Evolutionary conservation across 2,888 invertebrate species (phyloP).

Genomic region (Cataglyphis cursor): DNA sequence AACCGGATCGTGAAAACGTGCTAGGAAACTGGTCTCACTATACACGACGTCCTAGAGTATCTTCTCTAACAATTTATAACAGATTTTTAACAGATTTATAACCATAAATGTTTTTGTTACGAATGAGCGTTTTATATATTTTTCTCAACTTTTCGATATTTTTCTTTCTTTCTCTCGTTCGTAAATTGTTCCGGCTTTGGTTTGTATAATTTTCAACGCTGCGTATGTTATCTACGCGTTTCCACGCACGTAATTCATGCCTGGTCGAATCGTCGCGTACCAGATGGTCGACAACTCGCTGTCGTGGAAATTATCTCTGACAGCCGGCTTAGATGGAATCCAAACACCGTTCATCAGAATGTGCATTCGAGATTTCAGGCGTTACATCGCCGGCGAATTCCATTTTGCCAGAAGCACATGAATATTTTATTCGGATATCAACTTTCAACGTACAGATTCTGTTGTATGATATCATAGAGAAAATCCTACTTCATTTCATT

Average conservation of each 20-base stretch:
- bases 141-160: background rate
- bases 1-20: constrained; percentile 69
- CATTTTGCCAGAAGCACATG: background rate
- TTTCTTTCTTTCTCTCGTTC: background rate
- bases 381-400: constrained; percentile 22
- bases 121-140: background rate
- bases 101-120: background rate
- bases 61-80: background rate
- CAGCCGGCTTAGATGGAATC: constrained; percentile 43
- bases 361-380: constrained; percentile 37
- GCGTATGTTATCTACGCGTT: constrained; percentile 33
- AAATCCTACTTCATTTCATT: constrained; percentile 17
- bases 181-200: background rate
- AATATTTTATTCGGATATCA: background rate
- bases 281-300: constrained; percentile 64
- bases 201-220: constrained; percentile 2
- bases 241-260: constrained; percentile 62
- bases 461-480: background rate
- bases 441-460: background rate
- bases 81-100: background rate
- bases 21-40: constrained; percentile 54
- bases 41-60: background rate
- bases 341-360: constrained; percentile 38
- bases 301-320: constrained; percentile 55
- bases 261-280: constrained; percentile 59